Percentiles rank a stretch among this genome's conserved stretches.
These are phyloP conservation scores for Boloria selene DNA, from an alignment of 2,888 invertebrate genomes.

Conservation along the genomic window DNA sequence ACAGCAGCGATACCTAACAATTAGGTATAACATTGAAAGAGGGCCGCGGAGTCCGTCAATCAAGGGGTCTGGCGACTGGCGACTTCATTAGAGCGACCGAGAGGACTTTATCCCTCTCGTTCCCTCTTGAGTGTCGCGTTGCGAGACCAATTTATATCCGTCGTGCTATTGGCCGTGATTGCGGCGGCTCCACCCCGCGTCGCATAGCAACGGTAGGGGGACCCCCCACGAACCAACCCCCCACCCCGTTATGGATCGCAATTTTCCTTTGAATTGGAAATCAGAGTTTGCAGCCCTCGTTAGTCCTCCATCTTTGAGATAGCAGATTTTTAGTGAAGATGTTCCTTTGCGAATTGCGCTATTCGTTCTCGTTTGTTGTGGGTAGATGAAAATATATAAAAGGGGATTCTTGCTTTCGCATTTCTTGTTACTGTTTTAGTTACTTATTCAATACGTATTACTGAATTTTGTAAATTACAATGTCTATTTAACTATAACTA, in stretches of 20 bases:
- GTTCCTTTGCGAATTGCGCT: slow-evolving; percentile 53
- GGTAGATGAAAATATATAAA: not conserved
- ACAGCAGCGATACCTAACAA: slow-evolving; percentile 64
- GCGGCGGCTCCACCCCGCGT: slow-evolving; percentile 85
- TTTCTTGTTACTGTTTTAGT: not conserved
- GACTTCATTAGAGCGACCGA: slow-evolving; percentile 78
- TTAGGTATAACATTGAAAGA: slow-evolving; percentile 69
- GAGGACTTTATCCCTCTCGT: slow-evolving; percentile 55
- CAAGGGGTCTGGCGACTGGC: slow-evolving; percentile 71
- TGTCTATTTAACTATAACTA: too few relatives aligned
- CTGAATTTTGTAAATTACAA: too few relatives aligned
- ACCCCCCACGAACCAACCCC: slow-evolving; percentile 55
- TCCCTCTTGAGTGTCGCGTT: slow-evolving; percentile 73
- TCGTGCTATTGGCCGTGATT: slow-evolving; percentile 83
- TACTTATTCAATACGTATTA: not conserved
- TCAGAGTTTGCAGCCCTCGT: slow-evolving; percentile 80
- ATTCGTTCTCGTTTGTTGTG: slow-evolving; percentile 20
- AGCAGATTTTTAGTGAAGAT: slow-evolving; percentile 80
- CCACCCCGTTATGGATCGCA: slow-evolving; percentile 80
- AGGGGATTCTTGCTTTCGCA: not conserved
- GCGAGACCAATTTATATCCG: slow-evolving; percentile 82
- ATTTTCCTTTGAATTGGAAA: slow-evolving; percentile 84
- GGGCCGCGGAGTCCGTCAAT: slow-evolving; percentile 74
- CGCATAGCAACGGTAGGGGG: slow-evolving; percentile 83
- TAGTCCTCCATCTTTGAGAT: slow-evolving; percentile 77